These are phyloP conservation scores for Gila orcuttii DNA, from an alignment of 2,113 vertebrate genomes.

Conservation along the genomic window DNA sequence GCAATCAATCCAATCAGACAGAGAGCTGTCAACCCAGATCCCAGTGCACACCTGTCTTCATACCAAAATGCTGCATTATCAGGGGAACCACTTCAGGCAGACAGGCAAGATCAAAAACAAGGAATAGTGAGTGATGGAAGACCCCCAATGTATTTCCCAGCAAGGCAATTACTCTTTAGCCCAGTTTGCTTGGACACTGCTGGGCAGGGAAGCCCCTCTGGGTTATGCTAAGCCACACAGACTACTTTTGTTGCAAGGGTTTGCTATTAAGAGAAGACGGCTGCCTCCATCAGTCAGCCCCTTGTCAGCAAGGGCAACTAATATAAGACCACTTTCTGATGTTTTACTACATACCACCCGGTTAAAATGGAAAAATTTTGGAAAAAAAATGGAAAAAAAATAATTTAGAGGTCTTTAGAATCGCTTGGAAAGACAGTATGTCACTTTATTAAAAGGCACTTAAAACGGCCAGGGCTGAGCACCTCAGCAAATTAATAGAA, in stretches of 20 bases:
- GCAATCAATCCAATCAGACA: not conserved
- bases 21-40: not conserved
- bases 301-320: conserved; percentile 26
- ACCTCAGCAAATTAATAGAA: too few species aligned
- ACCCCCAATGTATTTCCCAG: not conserved
- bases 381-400: too few species aligned
- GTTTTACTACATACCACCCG: not conserved
- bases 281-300: conserved; percentile 36
- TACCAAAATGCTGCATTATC: not conserved
- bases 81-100: conserved; percentile 26
- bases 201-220: conserved; percentile 31
- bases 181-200: not conserved
- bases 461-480: too few species aligned
- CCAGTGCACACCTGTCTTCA: not conserved
- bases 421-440: too few species aligned
- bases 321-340: conserved; percentile 24
- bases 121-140: not conserved
- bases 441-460: too few species aligned
- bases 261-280: conserved; percentile 28
- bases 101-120: not conserved
- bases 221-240: conserved; percentile 25
- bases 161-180: conserved; percentile 20
- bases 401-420: too few species aligned
- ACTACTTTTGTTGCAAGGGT: conserved; percentile 18
- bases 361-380: too few species aligned